Evolutionary conservation across 2,113 vertebrate genomes (phyloP).

Genomic region (Arothron firmamentum): DNA sequence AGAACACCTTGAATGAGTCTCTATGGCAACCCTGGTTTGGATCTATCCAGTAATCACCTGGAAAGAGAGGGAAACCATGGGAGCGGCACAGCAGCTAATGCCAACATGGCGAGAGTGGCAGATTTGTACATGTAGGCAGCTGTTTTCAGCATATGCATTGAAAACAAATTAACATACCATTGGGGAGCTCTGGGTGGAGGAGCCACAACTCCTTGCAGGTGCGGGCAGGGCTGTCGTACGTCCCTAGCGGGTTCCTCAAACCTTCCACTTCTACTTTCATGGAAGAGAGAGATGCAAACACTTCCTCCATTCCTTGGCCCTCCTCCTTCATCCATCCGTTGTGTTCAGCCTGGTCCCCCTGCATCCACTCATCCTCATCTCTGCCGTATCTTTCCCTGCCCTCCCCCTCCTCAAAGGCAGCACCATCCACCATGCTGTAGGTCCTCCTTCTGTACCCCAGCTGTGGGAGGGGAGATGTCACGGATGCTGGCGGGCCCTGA

Average conservation of each 20-base stretch:
- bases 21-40: constrained; percentile 96
- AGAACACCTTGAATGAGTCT: constrained; percentile 96
- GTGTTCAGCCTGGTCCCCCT: constrained; percentile 54
- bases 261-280: constrained; percentile 94
- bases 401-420: constrained; percentile 68
- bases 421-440: constrained; percentile 78
- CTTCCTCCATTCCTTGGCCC: constrained; percentile 89
- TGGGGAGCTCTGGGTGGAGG: constrained; percentile 85
- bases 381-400: constrained; percentile 54
- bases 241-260: constrained; percentile 88
- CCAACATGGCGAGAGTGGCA: neutral
- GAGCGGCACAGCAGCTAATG: neutral
- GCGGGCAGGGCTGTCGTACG: constrained; percentile 87
- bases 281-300: constrained; percentile 90
- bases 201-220: constrained; percentile 97
- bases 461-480: constrained; percentile 58
- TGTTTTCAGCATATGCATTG: neutral
- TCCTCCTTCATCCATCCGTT: constrained; percentile 71
- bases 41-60: constrained; percentile 98
- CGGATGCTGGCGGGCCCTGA: constrained; percentile 51
- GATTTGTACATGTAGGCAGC: neutral
- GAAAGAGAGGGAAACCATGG: constrained; percentile 6
- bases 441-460: constrained; percentile 78
- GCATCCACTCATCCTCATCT: constrained; percentile 58
- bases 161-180: constrained; percentile 71